A percentile compares a stretch with the other conserved stretches of the same genome.
Conservation (phyloP, 37 sponge, comb jelly and placozoan genomes). For the Crambe crambe region DNA sequence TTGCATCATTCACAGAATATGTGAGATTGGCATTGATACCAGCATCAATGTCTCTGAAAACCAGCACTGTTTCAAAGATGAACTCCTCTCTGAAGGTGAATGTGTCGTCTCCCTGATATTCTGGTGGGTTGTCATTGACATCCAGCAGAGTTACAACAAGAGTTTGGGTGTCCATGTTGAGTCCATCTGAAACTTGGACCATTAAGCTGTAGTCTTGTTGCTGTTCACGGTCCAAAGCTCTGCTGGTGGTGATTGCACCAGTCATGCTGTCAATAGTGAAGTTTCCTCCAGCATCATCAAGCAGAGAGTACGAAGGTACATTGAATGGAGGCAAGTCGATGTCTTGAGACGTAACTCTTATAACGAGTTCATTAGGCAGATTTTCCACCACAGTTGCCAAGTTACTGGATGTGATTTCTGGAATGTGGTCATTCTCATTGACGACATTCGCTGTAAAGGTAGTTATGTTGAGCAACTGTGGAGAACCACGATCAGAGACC, state of each 20-base stretch:
- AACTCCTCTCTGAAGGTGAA: slow-evolving; percentile 46
- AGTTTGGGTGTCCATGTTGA: slow-evolving; percentile 12
- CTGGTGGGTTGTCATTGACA: slow-evolving; percentile 69
- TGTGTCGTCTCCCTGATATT: slow-evolving; percentile 14
- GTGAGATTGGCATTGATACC: slow-evolving; percentile 42
- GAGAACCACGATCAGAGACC: slow-evolving; percentile 55
- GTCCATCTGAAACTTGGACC: slow-evolving; percentile 44
- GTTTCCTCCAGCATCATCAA: slow-evolving; percentile 39
- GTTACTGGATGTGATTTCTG: slow-evolving; percentile 28
- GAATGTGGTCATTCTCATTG: slow-evolving; percentile 82
- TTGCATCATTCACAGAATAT: slow-evolving; percentile 23
- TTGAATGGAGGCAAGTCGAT: slow-evolving; percentile 53
- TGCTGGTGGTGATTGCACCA: slow-evolving; percentile 38
- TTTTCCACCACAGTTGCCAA: slow-evolving; percentile 60
- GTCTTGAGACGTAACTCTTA: slow-evolving; percentile 60
- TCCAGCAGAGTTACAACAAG: slow-evolving; percentile 57
- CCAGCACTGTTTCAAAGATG: slow-evolving; percentile 11
- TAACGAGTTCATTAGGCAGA: slow-evolving; percentile 44
- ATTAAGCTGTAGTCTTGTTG: slow-evolving; percentile 7
- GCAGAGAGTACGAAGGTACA: slow-evolving; percentile 11
- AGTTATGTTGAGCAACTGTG: background rate
- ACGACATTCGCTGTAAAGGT: slow-evolving; percentile 49
- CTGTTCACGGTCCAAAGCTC: slow-evolving; percentile 51
- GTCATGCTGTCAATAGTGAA: slow-evolving; percentile 46
- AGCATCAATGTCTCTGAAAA: slow-evolving; percentile 50